Percentiles rank a stretch among this genome's conserved stretches.
phyloP scores from a whole-genome alignment of 2,888 invertebrate species.

The Boloria selene region DNA sequence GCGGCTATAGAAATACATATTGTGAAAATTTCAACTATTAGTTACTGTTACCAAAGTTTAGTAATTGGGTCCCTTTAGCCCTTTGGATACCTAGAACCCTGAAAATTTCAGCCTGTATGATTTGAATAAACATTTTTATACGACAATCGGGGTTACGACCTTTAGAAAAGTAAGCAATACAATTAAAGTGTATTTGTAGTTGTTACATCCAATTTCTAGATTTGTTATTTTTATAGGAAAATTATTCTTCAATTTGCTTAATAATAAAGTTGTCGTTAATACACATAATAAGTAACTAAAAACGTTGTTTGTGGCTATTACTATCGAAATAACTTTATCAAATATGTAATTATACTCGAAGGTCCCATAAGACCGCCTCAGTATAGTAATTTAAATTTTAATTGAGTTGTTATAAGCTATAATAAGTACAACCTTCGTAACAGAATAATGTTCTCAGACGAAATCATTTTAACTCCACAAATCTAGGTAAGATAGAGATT shows the following conservation, averaged over 20 bases:
- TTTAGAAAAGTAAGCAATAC: background rate
- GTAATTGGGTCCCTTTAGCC: no score
- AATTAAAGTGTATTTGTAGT: no score
- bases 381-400: conserved; percentile 23
- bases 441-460: background rate
- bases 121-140: no score
- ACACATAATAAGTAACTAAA: conserved; percentile 11
- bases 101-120: no score
- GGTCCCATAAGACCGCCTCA: conserved; percentile 19
- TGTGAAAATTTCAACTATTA: no score
- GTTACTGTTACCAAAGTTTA: no score
- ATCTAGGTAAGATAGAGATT: background rate
- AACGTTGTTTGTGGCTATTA: conserved; percentile 1
- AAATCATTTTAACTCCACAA: background rate
- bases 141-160: no score
- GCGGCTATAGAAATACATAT: no score
- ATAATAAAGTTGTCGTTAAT: conserved; percentile 15
- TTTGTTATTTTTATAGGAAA: no score
- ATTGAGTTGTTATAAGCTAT: conserved; percentile 22
- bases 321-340: conserved; percentile 20
- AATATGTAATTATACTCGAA: conserved; percentile 23
- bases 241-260: background rate
- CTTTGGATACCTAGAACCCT: no score
- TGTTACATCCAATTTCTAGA: no score
- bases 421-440: conserved; percentile 8